phyloP scores from a whole-genome alignment of 2,797 vertebrate species.

The Monodelphis domestica region DNA sequence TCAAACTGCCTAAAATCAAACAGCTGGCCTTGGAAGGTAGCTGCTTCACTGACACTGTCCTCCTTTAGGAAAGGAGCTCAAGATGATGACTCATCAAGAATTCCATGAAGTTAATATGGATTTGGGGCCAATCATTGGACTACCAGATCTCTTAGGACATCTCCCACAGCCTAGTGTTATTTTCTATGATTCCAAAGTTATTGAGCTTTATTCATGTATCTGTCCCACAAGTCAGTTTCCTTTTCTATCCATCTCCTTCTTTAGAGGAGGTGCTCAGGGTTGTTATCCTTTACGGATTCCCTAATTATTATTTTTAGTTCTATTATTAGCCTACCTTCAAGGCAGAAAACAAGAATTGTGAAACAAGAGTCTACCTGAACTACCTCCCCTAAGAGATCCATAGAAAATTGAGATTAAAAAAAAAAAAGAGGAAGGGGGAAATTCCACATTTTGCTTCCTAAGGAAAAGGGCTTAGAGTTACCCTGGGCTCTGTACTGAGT shows the following conservation, averaged over 20 bases:
- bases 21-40: neutral
- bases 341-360: neutral
- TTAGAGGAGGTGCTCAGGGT: neutral
- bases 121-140: neutral
- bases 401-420: neutral
- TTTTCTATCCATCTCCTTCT: neutral
- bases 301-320: neutral
- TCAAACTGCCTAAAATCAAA: neutral
- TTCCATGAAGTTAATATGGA: neutral
- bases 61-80: neutral
- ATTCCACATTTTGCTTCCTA: neutral
- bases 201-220: neutral
- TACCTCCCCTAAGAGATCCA: neutral
- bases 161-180: neutral
- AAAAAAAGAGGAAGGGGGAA: neutral
- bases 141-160: neutral
- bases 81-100: neutral
- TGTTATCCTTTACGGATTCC: neutral
- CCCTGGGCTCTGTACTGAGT: conserved; percentile 23
- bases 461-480: conserved; percentile 38
- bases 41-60: neutral
- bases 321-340: neutral
- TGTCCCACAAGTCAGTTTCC: neutral
- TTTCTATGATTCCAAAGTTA: neutral
- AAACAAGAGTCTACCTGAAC: neutral